phyloP scores from a whole-genome alignment of 2,113 vertebrate species.

The Leucopsar rothschildi region DNA sequence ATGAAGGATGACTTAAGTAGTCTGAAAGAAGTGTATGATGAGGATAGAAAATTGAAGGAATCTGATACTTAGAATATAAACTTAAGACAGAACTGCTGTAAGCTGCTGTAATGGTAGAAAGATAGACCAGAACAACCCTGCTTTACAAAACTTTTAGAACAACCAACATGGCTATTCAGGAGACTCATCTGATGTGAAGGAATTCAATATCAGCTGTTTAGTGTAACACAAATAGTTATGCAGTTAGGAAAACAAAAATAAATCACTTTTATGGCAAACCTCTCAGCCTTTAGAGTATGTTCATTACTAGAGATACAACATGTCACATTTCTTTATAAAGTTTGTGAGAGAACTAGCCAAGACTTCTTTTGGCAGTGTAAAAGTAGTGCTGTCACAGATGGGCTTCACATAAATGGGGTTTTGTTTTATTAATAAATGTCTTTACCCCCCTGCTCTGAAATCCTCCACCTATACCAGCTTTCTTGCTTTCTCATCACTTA shows the following conservation, averaged over 20 bases:
- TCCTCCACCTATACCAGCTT: neutral
- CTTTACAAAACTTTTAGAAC: neutral
- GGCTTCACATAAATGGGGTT: neutral
- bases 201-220: neutral
- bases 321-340: neutral
- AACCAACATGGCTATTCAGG: neutral
- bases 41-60: neutral
- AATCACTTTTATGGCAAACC: neutral
- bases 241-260: neutral
- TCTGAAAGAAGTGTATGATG: neutral
- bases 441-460: neutral
- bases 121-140: neutral
- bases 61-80: neutral
- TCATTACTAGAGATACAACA: neutral
- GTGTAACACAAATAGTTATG: neutral
- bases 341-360: neutral
- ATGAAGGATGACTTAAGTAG: neutral
- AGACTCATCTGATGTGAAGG: neutral
- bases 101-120: neutral
- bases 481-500: neutral
- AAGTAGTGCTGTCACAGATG: neutral
- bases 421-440: neutral
- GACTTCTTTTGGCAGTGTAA: neutral
- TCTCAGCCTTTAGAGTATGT: fast-evolving
- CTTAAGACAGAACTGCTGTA: neutral